These are phyloP conservation scores for Chironomus riparius DNA, from an alignment of 2,888 invertebrate species.

Conservation along the genomic window DNA sequence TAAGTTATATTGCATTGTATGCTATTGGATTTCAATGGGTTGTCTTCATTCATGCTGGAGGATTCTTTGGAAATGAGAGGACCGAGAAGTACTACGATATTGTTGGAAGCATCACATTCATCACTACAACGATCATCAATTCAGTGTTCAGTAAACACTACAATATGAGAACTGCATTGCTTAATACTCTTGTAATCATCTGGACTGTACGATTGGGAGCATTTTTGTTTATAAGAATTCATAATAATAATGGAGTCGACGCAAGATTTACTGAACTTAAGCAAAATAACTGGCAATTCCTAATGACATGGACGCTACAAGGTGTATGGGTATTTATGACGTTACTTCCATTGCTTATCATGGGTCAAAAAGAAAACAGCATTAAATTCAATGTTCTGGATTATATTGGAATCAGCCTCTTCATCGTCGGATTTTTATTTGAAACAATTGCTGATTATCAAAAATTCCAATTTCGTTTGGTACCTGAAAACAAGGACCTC, in stretches of 20 bases:
- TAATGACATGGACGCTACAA: no score
- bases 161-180: background rate
- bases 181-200: background rate
- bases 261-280: background rate
- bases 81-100: conserved; percentile 7
- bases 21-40: conserved; percentile 2
- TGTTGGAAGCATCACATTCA: background rate
- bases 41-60: no score
- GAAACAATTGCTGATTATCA: conserved; percentile 9
- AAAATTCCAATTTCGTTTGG: background rate
- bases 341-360: no score
- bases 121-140: background rate
- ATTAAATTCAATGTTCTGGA: background rate
- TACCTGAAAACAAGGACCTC: background rate
- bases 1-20: background rate
- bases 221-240: background rate
- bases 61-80: conserved; percentile 12
- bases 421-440: background rate
- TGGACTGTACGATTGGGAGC: background rate
- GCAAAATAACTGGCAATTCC: no score
- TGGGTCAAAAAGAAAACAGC: background rate
- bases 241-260: background rate
- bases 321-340: no score
- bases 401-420: background rate
- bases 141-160: background rate